Evolutionary conservation across 2,797 vertebrate genomes (phyloP).

Genomic region (Peromyscus eremicus): DNA sequence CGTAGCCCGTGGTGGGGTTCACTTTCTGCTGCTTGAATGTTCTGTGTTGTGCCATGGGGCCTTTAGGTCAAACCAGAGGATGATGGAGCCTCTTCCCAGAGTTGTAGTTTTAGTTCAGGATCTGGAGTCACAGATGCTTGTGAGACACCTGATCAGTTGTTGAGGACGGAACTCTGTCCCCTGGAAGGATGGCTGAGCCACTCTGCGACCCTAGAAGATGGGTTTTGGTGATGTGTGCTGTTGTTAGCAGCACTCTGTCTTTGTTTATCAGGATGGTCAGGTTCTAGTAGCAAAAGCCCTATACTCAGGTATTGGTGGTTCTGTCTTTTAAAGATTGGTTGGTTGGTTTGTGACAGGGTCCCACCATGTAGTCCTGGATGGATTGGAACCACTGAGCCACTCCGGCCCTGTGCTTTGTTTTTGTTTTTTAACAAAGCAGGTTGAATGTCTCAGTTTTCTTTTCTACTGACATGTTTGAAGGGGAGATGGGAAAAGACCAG

Average conservation of each 20-base stretch:
- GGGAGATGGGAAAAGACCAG: background rate
- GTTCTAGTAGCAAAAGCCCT: background rate
- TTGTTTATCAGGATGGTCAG: background rate
- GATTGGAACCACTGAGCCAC: background rate
- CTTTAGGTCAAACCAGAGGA: background rate
- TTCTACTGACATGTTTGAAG: constrained; percentile 36
- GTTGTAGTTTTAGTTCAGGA: background rate
- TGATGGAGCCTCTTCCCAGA: background rate
- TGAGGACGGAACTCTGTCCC: background rate
- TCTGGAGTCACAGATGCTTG: background rate
- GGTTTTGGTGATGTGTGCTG: no score
- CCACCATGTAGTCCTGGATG: background rate
- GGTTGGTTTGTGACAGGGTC: background rate
- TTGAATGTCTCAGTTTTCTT: background rate
- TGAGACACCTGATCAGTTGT: background rate
- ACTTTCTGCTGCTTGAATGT: background rate
- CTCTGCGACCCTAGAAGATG: no score
- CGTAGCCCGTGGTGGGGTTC: background rate
- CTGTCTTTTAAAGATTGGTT: background rate
- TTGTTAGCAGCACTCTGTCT: no score
- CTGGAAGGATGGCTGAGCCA: background rate
- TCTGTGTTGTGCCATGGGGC: background rate
- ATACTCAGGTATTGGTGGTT: background rate
- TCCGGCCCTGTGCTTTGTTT: background rate
- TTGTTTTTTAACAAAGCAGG: background rate